Evolutionary conservation across 1,140 invertebrate species (phyloP), one percentile per base, ranked within the genome.

Genomic region (Physella acuta): DNA sequence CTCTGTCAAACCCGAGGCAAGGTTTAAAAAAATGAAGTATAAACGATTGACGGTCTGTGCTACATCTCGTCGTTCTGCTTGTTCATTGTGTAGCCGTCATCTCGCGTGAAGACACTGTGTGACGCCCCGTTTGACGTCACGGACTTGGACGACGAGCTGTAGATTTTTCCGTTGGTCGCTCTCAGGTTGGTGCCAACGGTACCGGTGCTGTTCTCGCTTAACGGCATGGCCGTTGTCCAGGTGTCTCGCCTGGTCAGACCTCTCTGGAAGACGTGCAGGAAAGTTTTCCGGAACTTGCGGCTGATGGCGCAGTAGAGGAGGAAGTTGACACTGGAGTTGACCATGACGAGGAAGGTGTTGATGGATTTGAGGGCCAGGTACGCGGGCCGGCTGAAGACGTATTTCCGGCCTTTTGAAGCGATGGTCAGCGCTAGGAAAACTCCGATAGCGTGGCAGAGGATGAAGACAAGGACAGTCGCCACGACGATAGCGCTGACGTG

Each of bases 231-330:
- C 39, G 69, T n/a, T 26, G 71, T 68, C 74, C 74, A 75, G 51
- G 71, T 58, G 49, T 61, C 67, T 39, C 58, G 62, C 60, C 71
- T 67, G 62, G 58, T 51, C 65, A 71, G 66, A 24, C 68, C 55
- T 24, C 49, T 56, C 52, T 63, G 68, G 68, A 75, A 72, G 53
- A 75, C 37, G 28, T 30, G 26, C 17, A 59, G 34, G 33, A 73
- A 74, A 5, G 53, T 56, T 26, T 56, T 71, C 49, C 95, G 93
- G 86, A 98, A 98, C 81, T 97, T 96, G 78, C 95, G 92, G 0
- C 94, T 95, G 82, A 97, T 97, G 53, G 95, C 95, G 60, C 95
- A 94, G 85, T 98, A 98, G 72, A 98, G 96, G 58, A 97, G 90
- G 82, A 97, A 97, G 84, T 98, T 98, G 55, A 96, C 92, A 76